Evolutionary conservation across 2,797 vertebrate genomes (phyloP).

Genomic region (Ceyx erithaca): DNA sequence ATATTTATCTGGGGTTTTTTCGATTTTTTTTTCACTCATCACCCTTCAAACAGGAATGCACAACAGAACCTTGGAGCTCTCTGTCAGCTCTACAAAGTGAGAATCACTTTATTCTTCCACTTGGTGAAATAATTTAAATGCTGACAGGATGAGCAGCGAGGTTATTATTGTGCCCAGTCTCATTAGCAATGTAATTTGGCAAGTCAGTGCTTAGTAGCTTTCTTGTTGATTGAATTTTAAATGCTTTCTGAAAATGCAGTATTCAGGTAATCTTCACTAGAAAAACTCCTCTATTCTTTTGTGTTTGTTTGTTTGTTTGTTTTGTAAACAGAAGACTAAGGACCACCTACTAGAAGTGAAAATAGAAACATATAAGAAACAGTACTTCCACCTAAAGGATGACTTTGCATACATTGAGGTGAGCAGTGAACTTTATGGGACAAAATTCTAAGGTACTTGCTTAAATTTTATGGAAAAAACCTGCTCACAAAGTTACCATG

Average conservation of each 20-base stretch:
- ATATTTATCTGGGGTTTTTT: neutral
- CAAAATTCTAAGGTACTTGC: neutral
- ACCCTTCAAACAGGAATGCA: neutral
- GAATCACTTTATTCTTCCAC: neutral
- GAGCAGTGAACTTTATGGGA: neutral
- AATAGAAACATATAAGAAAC: constrained; percentile 89
- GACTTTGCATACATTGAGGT: constrained; percentile 91
- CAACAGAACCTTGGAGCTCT: neutral
- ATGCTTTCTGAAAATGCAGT: neutral
- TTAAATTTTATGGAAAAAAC: neutral
- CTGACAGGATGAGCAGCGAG: neutral
- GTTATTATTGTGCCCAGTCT: neutral
- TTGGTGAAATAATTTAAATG: neutral
- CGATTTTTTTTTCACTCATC: neutral
- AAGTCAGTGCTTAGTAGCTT: neutral
- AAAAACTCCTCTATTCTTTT: neutral
- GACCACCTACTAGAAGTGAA: constrained; percentile 91
- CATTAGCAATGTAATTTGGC: constrained; percentile 15
- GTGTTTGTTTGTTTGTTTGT: neutral
- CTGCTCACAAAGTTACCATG: neutral
- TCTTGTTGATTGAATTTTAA: neutral
- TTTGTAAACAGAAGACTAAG: constrained; percentile 75
- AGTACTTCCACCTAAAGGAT: constrained; percentile 91
- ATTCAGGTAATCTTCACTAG: neutral
- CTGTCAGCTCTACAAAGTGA: neutral